A percentile compares a stretch with the other conserved stretches of the same genome.
Conservation (phyloP, 2,888 invertebrate genomes). For the Iphiclides podalirius region DNA sequence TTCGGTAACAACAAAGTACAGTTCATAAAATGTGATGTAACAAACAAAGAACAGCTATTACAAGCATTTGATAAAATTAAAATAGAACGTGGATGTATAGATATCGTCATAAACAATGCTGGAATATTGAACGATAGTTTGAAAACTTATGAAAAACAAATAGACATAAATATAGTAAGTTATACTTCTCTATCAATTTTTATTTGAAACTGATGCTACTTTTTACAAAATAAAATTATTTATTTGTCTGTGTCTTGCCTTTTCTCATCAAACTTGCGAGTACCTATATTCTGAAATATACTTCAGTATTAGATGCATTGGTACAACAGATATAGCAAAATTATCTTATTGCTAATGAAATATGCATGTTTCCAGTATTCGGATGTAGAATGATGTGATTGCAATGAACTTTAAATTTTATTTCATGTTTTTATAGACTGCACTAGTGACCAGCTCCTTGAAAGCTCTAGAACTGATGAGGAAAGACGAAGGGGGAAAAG, state of each 20-base stretch:
- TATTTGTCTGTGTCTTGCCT: no score
- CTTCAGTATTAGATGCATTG: no score
- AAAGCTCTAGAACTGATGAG: slow-evolving; percentile 47
- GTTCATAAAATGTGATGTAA: slow-evolving; percentile 50
- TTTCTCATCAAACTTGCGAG: no score
- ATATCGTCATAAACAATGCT: slow-evolving; percentile 46
- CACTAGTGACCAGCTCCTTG: slow-evolving; percentile 38
- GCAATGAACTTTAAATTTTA: no score
- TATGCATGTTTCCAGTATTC: no score
- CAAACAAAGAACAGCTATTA: slow-evolving; percentile 40
- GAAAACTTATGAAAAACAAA: slow-evolving; percentile 37
- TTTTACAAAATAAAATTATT: no score
- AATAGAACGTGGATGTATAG: slow-evolving; percentile 40
- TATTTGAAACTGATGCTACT: no score
- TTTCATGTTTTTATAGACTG: slow-evolving; percentile 35
- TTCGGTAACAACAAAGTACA: slow-evolving; percentile 41
- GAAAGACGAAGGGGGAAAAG: slow-evolving; percentile 42
- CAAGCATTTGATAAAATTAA: slow-evolving; percentile 37
- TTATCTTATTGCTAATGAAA: no score
- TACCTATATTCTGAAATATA: no score
- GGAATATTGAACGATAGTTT: slow-evolving; percentile 45
- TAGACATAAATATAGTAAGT: slow-evolving; percentile 50
- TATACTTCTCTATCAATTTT: no score
- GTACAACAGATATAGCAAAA: no score
- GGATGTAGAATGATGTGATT: no score